Conservation (phyloP, 2,888 invertebrate species). For the Caenorhabditis macrosperma region DNA sequence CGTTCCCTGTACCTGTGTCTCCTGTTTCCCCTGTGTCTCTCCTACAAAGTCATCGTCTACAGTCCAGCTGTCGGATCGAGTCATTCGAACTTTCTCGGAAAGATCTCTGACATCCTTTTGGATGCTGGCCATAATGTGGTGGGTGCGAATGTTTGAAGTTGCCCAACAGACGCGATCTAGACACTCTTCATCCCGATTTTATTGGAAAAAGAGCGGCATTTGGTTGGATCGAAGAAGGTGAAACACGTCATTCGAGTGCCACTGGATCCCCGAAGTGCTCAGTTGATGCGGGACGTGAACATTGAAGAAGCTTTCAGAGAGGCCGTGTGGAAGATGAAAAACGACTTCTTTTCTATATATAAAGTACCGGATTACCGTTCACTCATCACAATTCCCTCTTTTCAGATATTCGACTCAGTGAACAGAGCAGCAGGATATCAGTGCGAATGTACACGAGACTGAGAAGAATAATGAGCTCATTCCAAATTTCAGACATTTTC, state of each 20-base stretch:
- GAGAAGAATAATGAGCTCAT: neutral
- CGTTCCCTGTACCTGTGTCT: no score
- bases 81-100: slow-evolving; percentile 60
- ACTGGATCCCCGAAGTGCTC: slow-evolving; percentile 19
- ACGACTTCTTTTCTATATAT: slow-evolving; percentile 9
- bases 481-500: slow-evolving; percentile 24
- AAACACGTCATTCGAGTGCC: slow-evolving; percentile 26
- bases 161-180: neutral
- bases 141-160: neutral
- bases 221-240: slow-evolving; percentile 48
- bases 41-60: slow-evolving; percentile 58
- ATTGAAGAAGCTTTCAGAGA: slow-evolving; percentile 14
- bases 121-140: slow-evolving; percentile 63
- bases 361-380: no score
- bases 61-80: slow-evolving; percentile 59
- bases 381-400: no score
- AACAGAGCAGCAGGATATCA: slow-evolving; percentile 17
- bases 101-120: slow-evolving; percentile 59
- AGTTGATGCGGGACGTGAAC: neutral
- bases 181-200: slow-evolving; percentile 40
- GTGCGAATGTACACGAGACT: slow-evolving; percentile 31
- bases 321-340: slow-evolving; percentile 14
- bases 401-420: slow-evolving; percentile 20
- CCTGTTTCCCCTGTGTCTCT: neutral
- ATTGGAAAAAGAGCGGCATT: slow-evolving; percentile 22